Evolutionary conservation across 2,113 vertebrate genomes (phyloP), one percentile per base, ranked within the genome.

Genomic region (Bagarius yarrelli): DNA sequence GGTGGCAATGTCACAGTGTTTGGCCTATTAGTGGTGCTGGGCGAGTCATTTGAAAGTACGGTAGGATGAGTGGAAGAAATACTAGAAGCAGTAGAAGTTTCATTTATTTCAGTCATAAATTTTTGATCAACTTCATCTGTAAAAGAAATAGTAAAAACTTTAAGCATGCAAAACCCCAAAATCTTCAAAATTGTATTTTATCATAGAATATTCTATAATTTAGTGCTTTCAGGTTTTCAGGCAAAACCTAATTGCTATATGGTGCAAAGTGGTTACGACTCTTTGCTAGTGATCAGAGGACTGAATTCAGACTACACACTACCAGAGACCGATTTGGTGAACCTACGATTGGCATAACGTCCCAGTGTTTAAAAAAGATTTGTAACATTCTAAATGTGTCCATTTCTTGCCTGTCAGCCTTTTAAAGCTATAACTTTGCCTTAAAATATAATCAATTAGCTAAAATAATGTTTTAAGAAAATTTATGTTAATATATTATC

Each of bases 61-160:
- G 14, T 15, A 32, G 11, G 2, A 71, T 19, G 1, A 19, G 3
- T 2, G 19, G n/a, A 23, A 32, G 25, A 1, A 64, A 4, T 4
- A 2, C 4, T 12, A 59, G 0, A 0, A 61, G 4, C 2, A 16
- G 36, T 15, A 55, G 0, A 11, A 3, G 6, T n/a, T 27, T 1
- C 8, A 70, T 0, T 9, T 4, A n/a, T 1, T 50, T 18, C 1
- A 0, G 8, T 47, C 44, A 4, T 47, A 47, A 47, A 47, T 8
- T 0, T 61, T 44, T 4, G 2, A 36, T 5, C 15, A 23, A 0
- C 4, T 72, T 6, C 0, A 13, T 19, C 27, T 34, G 47, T 8
- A 71, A 18, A 14, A 59, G 36, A 52, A 34, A 66, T 9, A 6
- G 50, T 2, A 80, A 30, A 59, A 12, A 57, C 8, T 23, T 47